phyloP scores from a whole-genome alignment of 2,888 invertebrate genomes.

The Drosophila paranaensis region DNA sequence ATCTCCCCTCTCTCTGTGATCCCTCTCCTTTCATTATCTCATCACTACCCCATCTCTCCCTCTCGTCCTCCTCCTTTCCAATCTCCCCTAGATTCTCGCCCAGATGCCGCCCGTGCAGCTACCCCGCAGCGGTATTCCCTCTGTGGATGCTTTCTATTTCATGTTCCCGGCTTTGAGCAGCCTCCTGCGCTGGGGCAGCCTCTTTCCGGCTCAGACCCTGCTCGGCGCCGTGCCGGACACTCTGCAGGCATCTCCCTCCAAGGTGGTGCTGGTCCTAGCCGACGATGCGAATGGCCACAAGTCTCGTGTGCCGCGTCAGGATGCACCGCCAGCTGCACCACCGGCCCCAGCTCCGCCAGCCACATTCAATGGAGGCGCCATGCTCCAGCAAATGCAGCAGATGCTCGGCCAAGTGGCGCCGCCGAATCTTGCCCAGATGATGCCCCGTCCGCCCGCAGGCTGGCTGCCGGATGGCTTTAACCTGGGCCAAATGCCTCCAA shows the following conservation, averaged over 20 bases:
- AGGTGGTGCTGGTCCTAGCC: slow-evolving; percentile 78
- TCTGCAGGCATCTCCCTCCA: slow-evolving; percentile 60
- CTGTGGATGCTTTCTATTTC: slow-evolving; percentile 45
- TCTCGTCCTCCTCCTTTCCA: too few species aligned
- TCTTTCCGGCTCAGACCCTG: slow-evolving; percentile 57
- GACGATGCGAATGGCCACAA: slow-evolving; percentile 67
- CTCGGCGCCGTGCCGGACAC: slow-evolving; percentile 57
- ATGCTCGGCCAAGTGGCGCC: slow-evolving; percentile 39
- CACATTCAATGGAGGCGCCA: slow-evolving; percentile 4
- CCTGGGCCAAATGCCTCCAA: slow-evolving; percentile 31
- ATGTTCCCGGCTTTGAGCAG: slow-evolving; percentile 72
- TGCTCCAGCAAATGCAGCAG: slow-evolving; percentile 34
- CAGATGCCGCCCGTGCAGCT: slow-evolving; percentile 53
- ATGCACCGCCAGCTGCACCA: slow-evolving; percentile 14
- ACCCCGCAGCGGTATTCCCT: slow-evolving; percentile 38
- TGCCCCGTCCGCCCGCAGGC: slow-evolving; percentile 9
- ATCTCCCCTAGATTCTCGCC: slow-evolving; percentile 49
- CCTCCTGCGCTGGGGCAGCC: slow-evolving; percentile 63
- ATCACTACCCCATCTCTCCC: not conserved
- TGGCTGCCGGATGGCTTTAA: slow-evolving; percentile 33
- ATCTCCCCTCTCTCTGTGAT: too few species aligned
- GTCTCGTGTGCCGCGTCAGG: slow-evolving; percentile 58
- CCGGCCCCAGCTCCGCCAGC: not conserved
- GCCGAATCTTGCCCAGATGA: slow-evolving; percentile 28
- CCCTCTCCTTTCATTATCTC: not conserved